These are phyloP conservation scores for Drosophila aff. DNA, from an alignment of 1,140 invertebrate genomes.

Conservation along the genomic window DNA sequence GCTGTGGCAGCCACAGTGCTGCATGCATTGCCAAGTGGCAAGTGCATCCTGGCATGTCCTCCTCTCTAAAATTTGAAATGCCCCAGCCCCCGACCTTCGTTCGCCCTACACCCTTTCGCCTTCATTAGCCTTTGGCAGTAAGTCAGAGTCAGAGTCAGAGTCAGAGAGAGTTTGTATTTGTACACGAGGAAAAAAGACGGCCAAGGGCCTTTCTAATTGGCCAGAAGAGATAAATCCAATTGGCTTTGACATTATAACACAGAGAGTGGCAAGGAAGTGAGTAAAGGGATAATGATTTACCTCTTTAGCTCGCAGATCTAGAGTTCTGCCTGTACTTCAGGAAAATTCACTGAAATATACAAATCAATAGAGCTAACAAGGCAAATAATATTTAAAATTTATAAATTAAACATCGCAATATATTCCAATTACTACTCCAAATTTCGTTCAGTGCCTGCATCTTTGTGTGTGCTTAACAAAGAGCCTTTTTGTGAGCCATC, in stretches of 20 bases:
- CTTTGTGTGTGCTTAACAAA: constrained; percentile 67
- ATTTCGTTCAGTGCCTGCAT: constrained; percentile 8
- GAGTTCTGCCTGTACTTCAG: too few relatives aligned
- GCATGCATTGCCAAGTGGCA: constrained; percentile 69
- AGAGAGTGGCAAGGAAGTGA: not conserved
- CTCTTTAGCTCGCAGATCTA: too few relatives aligned
- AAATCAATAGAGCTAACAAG: too few relatives aligned
- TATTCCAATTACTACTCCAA: not conserved
- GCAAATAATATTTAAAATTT: not conserved
- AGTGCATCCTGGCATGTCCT: constrained; percentile 60
- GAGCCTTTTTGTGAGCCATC: constrained; percentile 53
- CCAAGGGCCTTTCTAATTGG: not conserved
- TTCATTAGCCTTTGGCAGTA: constrained; percentile 81
- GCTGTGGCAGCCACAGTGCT: constrained; percentile 21
- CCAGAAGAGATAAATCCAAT: not conserved
- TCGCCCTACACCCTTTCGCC: constrained; percentile 44
- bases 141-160: constrained; percentile 49
- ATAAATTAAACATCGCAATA: not conserved
- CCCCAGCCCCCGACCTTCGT: constrained; percentile 11
- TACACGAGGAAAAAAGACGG: not conserved
- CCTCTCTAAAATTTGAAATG: constrained; percentile 32
- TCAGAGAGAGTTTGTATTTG: constrained; percentile 5
- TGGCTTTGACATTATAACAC: not conserved
- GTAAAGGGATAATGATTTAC: not conserved
- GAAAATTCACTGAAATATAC: too few relatives aligned